Evolutionary conservation across 2,888 invertebrate genomes (phyloP).

Genomic region (Polietes domitor): DNA sequence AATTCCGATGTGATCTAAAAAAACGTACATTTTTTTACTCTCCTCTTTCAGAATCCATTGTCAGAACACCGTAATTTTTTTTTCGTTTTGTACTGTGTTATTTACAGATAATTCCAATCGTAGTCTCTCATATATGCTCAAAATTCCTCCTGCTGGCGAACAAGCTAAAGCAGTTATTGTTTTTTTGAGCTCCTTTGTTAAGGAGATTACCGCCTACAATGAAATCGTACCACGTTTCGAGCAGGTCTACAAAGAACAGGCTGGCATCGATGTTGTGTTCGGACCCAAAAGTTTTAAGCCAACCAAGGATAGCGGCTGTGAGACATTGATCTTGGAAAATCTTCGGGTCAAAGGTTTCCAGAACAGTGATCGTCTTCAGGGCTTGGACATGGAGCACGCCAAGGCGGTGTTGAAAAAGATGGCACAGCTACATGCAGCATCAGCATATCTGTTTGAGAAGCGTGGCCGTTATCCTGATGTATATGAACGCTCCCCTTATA

Average conservation of each 20-base stretch:
- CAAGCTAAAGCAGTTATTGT: slow-evolving; percentile 57
- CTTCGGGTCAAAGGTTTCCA: slow-evolving; percentile 68
- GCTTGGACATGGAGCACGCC: slow-evolving; percentile 74
- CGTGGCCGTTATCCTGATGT: slow-evolving; percentile 68
- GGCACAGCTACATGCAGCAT: slow-evolving; percentile 77
- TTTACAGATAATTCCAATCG: slow-evolving; percentile 61
- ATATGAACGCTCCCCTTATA: slow-evolving; percentile 59
- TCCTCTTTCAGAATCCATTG: no score
- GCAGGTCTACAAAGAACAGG: slow-evolving; percentile 70
- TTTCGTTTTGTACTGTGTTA: no score
- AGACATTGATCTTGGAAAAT: slow-evolving; percentile 71
- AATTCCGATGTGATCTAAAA: no score
- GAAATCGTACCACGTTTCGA: slow-evolving; percentile 76
- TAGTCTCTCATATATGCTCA: slow-evolving; percentile 69
- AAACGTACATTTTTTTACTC: no score
- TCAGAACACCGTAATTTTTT: no score
- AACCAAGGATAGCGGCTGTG: slow-evolving; percentile 67
- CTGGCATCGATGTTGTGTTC: slow-evolving; percentile 71
- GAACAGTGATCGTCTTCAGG: slow-evolving; percentile 70
- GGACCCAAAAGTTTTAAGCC: slow-evolving; percentile 73
- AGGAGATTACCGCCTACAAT: slow-evolving; percentile 76
- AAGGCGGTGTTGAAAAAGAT: slow-evolving; percentile 73
- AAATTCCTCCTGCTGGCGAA: slow-evolving; percentile 56
- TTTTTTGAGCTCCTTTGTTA: slow-evolving; percentile 72
- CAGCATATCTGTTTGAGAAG: slow-evolving; percentile 70